Evolutionary conservation across 2,797 vertebrate species (phyloP).

Genomic region (Garrulus glandarius): DNA sequence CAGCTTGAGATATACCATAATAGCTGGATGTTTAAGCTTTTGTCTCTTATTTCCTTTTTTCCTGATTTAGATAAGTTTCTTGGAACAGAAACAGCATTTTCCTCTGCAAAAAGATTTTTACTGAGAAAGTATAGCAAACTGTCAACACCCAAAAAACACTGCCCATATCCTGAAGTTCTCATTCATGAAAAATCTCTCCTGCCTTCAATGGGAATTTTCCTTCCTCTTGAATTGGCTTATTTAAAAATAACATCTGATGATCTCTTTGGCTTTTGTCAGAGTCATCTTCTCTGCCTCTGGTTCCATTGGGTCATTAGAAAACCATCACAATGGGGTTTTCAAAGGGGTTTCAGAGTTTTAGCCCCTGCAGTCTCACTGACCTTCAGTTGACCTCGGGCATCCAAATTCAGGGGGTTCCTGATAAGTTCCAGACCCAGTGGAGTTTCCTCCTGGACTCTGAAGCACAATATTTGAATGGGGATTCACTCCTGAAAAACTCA

Average conservation of each 20-base stretch:
- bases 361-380: background rate
- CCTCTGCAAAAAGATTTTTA: background rate
- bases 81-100: slow-evolving; percentile 22
- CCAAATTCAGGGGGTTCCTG: background rate
- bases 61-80: background rate
- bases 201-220: slow-evolving; percentile 59
- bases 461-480: background rate
- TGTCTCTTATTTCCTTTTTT: background rate
- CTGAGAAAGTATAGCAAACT: slow-evolving; percentile 37
- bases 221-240: slow-evolving; percentile 3
- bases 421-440: background rate
- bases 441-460: background rate
- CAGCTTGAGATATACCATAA: background rate
- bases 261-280: slow-evolving; percentile 7
- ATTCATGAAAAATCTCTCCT: slow-evolving; percentile 49
- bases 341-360: background rate
- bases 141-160: slow-evolving; percentile 47
- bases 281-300: slow-evolving; percentile 2
- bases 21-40: background rate
- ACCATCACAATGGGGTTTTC: background rate
- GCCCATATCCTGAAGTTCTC: slow-evolving; percentile 26
- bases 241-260: slow-evolving; percentile 48
- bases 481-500: background rate
- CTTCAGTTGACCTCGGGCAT: fast-evolving
- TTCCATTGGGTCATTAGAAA: background rate